These are phyloP conservation scores for Caerostris extrusa DNA, from an alignment of 1,140 invertebrate species.

Conservation along the genomic window DNA sequence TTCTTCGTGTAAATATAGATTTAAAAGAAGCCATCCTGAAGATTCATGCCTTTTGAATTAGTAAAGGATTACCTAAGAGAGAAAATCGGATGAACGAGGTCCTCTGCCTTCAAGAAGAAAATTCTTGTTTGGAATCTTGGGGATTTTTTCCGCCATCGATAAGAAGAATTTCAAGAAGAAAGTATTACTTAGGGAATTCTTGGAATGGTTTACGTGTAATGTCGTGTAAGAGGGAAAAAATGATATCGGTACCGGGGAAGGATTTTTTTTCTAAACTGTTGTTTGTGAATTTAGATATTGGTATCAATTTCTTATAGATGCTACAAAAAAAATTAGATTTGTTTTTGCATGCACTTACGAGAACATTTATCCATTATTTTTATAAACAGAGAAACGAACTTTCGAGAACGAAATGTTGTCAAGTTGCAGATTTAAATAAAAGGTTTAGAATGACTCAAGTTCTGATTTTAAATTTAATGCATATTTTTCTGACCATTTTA, in stretches of 20 bases:
- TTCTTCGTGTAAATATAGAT: not conserved
- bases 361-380: no score
- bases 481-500: no score
- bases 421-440: no score
- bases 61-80: conserved; percentile 1
- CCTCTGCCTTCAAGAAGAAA: not conserved
- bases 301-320: no score
- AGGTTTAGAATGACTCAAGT: no score
- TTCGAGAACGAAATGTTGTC: no score
- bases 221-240: not conserved
- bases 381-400: no score
- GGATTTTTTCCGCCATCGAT: not conserved
- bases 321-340: no score
- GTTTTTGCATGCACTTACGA: no score
- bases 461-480: no score
- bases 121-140: not conserved
- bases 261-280: not conserved
- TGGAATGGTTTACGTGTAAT: not conserved
- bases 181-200: conserved; percentile 12
- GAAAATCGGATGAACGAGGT: not conserved
- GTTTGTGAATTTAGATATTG: not conserved
- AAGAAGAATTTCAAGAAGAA: not conserved
- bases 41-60: conserved; percentile 20
- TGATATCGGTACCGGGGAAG: not conserved
- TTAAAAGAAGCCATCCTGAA: not conserved